These are phyloP conservation scores for Dromiciops gliroides DNA, from an alignment of 2,113 vertebrate species.

Conservation along the genomic window DNA sequence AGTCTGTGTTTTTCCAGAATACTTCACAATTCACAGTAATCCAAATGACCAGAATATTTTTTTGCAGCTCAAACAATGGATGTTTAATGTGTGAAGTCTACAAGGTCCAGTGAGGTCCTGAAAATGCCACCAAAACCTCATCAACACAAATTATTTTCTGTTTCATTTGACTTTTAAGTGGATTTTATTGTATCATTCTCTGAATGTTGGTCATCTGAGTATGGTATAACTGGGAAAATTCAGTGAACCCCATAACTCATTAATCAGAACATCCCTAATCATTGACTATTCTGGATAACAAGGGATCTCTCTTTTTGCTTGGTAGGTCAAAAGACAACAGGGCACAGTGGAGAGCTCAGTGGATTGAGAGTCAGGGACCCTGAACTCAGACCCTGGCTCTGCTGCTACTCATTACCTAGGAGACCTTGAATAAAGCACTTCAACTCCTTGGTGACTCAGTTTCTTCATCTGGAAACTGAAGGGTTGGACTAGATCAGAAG, in stretches of 20 bases:
- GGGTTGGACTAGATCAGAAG: not conserved
- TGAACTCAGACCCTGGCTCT: not conserved
- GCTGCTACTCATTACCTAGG: not conserved
- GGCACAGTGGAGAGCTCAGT: not conserved
- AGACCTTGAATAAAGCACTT: not conserved
- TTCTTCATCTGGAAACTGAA: no score
- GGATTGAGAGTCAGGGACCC: not conserved
- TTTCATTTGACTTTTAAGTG: not conserved
- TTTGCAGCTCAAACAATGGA: not conserved
- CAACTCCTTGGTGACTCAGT: no score
- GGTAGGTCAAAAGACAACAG: not conserved
- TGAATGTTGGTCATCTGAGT: slow-evolving; percentile 14
- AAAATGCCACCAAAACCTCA: slow-evolving; percentile 15
- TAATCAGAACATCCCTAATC: not conserved
- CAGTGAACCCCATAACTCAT: not conserved
- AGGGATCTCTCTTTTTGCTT: not conserved
- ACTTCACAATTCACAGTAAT: not conserved
- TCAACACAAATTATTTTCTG: slow-evolving; percentile 6
- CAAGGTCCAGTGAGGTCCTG: slow-evolving; percentile 24
- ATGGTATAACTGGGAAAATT: slow-evolving; percentile 31
- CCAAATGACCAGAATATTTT: not conserved
- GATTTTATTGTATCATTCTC: slow-evolving; percentile 32
- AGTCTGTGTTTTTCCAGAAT: not conserved
- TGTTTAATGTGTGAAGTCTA: slow-evolving; percentile 7
- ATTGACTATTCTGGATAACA: not conserved